Evolutionary conservation across 1,140 invertebrate genomes (phyloP), one percentile per base, ranked within the genome.

Genomic region (Hylaeus volcanicus): DNA sequence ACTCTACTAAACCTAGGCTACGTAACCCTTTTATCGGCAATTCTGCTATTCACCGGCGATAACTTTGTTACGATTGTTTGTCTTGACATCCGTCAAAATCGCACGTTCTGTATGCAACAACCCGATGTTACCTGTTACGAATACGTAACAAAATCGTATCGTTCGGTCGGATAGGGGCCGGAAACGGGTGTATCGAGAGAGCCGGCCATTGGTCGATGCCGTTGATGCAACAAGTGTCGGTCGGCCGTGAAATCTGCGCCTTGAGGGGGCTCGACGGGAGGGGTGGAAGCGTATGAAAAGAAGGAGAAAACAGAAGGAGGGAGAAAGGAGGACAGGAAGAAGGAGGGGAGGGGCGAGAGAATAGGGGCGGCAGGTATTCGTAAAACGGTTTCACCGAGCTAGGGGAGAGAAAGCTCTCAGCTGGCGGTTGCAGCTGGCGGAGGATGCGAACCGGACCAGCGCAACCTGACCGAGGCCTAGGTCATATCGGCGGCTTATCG

Each of bases 161-260:
- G 39, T 41, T 3, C 48, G 37, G 9, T 43, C 37, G 45, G 37
- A 2, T 41, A 53, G 9, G 26, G 8, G 12, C 12, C 63, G 37
- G 39, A 73, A 53, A 9, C 12, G 2, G 39, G 5, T n/a, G 55
- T 37, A 77, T 56, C 5, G 45, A 74, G 69, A 26, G 43, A 15
- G 41, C 74, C 6, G 53, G 55, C 81, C 78, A 87, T 85, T 87
- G 83, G 77, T 79, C 77, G 86, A 85, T 26, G 66, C 41, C 55
- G 56, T 12, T 45, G 15, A 65, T 64, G 87, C 87, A 88, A 88
- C 87, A 88, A 88, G 87, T 88, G 84, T 81, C 87, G 66, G 80
- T 88, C 81, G 84, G 64, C 76, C 87, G 82, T 86, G 87, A 88
- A 84, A 82, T 80, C 72, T 74, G 60, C 15, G 51, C 53, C 51